A percentile compares a stretch with the other conserved stretches of the same genome.
These are phyloP conservation scores for Peucedramus taeniatus DNA, from an alignment of 2,113 vertebrate species.

Conservation along the genomic window DNA sequence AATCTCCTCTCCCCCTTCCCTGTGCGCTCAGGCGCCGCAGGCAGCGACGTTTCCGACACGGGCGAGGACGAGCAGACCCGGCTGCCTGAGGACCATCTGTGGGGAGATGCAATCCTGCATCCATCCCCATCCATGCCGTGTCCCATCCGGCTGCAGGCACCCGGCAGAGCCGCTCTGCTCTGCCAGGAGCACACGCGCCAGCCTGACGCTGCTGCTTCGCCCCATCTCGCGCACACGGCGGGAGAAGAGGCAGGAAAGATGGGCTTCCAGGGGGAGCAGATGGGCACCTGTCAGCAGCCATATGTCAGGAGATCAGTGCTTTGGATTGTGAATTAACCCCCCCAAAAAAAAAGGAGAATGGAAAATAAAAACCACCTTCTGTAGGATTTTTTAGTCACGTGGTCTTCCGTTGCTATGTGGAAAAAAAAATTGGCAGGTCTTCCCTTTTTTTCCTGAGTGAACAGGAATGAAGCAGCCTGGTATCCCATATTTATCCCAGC, in stretches of 20 bases:
- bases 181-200: background rate
- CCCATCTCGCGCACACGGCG: background rate
- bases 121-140: accelerated
- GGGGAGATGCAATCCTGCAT: background rate
- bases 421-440: background rate
- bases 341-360: background rate
- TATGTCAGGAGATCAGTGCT: conserved; percentile 9
- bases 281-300: conserved; percentile 42
- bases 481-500: background rate
- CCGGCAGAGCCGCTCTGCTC: background rate
- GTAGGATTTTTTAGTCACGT: background rate
- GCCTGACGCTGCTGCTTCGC: background rate
- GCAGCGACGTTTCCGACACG: background rate
- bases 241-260: background rate
- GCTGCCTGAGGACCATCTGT: background rate
- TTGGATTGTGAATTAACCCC: background rate
- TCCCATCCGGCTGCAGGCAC: background rate
- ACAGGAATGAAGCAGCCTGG: background rate
- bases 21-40: background rate
- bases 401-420: conserved; percentile 24
- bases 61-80: background rate
- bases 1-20: background rate
- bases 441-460: background rate
- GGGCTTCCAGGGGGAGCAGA: background rate
- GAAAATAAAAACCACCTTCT: background rate